These are phyloP conservation scores for Drosophila bipectinata DNA, from an alignment of 1,140 invertebrate species.

Conservation along the genomic window DNA sequence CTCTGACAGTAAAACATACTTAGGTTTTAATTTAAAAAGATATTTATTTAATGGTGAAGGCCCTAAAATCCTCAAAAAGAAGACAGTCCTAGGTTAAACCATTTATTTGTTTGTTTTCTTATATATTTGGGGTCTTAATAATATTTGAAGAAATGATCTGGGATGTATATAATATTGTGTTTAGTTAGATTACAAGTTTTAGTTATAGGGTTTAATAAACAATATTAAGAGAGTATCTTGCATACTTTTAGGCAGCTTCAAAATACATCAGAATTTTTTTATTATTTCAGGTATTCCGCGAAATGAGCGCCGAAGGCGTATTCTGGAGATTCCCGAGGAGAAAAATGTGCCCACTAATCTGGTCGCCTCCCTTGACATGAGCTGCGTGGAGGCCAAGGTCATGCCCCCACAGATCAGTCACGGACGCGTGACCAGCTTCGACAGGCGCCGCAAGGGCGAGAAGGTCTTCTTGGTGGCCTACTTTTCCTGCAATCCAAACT, in stretches of 20 bases:
- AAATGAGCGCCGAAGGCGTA: constrained; percentile 50
- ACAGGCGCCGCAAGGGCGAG: constrained; percentile 60
- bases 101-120: too few species aligned
- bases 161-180: too few species aligned
- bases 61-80: background rate
- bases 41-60: background rate
- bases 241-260: constrained; percentile 1
- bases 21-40: background rate
- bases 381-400: constrained; percentile 66
- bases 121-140: background rate
- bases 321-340: constrained; percentile 64
- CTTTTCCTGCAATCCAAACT: constrained; percentile 85
- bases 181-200: too few species aligned
- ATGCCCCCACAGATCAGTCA: constrained; percentile 71
- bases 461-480: constrained; percentile 86
- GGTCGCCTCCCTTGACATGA: constrained; percentile 64
- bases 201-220: too few species aligned
- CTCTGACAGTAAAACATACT: background rate
- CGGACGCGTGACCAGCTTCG: constrained; percentile 64
- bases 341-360: constrained; percentile 36
- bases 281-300: background rate
- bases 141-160: too few species aligned
- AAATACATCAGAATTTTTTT: background rate
- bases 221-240: background rate
- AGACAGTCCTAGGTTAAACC: background rate